Conservation (phyloP, 2,113 vertebrate genomes). For the Entosphenus tridentatus region DNA sequence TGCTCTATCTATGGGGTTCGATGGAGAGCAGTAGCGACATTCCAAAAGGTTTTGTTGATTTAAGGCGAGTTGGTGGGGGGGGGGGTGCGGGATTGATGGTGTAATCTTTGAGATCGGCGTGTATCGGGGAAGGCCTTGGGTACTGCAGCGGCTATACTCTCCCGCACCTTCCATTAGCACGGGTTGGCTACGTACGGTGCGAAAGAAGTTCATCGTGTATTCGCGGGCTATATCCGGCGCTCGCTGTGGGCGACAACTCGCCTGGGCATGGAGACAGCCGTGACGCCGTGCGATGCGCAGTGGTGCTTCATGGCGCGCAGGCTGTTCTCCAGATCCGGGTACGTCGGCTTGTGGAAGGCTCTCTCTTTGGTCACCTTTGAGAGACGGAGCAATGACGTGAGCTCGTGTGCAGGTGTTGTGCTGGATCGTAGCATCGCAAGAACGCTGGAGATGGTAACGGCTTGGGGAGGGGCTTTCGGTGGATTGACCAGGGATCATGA, state of each 20-base stretch:
- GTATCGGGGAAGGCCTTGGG: no score
- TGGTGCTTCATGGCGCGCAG: conserved; percentile 59
- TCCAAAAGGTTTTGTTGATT: no score
- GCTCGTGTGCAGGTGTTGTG: conserved; percentile 7
- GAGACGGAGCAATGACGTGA: neutral
- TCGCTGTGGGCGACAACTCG: conserved; percentile 14
- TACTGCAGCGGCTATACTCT: no score
- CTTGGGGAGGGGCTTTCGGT: neutral
- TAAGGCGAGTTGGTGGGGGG: no score
- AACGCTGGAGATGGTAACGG: neutral
- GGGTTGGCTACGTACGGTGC: no score
- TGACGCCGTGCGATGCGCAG: conserved; percentile 39
- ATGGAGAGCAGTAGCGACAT: no score
- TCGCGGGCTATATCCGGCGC: no score
- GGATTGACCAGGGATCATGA: neutral
- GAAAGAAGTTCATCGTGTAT: no score
- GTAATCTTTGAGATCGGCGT: no score
- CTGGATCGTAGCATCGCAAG: neutral
- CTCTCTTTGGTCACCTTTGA: conserved; percentile 61
- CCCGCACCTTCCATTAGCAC: no score
- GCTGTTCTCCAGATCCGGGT: conserved; percentile 36
- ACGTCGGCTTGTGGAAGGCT: conserved; percentile 49
- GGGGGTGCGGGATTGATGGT: no score
- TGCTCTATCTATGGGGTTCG: no score
- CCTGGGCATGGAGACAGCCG: conserved; percentile 63